Evolutionary conservation across 64 coral and sea anemone genomes (phyloP).

Genomic region (Dendrophyllia cribrosa): DNA sequence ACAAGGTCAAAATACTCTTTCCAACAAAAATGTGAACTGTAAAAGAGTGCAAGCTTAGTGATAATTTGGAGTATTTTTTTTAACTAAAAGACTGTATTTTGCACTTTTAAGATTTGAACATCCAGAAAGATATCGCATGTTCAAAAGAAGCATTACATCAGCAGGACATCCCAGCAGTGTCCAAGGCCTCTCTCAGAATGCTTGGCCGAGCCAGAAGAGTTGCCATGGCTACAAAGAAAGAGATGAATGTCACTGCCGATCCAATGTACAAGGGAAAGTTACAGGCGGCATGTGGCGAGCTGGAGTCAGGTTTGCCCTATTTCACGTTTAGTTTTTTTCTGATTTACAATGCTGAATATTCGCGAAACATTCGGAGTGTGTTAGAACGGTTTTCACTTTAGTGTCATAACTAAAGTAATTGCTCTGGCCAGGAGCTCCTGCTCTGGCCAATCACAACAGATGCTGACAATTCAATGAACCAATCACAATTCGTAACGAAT

Average conservation of each 20-base stretch:
- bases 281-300: constrained; percentile 34
- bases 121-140: constrained; percentile 78
- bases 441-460: too few relatives aligned
- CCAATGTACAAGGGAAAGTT: constrained; percentile 88
- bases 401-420: too few relatives aligned
- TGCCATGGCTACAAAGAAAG: constrained; percentile 71
- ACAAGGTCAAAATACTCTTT: too few relatives aligned
- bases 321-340: not conserved
- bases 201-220: constrained; percentile 76
- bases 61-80: too few relatives aligned
- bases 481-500: too few relatives aligned
- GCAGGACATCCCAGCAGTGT: constrained; percentile 65
- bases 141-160: constrained; percentile 79
- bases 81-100: not conserved
- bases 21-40: too few relatives aligned
- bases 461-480: too few relatives aligned
- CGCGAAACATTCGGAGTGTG: not conserved
- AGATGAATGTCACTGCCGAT: constrained; percentile 81
- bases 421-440: too few relatives aligned
- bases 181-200: constrained; percentile 61
- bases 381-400: too few relatives aligned
- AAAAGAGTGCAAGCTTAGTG: not conserved
- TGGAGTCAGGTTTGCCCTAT: constrained; percentile 59
- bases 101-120: constrained; percentile 52
- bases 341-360: not conserved